Base-by-base conservation (phyloP, 2,113 vertebrate species). In the Nibea albiflora region DNA sequence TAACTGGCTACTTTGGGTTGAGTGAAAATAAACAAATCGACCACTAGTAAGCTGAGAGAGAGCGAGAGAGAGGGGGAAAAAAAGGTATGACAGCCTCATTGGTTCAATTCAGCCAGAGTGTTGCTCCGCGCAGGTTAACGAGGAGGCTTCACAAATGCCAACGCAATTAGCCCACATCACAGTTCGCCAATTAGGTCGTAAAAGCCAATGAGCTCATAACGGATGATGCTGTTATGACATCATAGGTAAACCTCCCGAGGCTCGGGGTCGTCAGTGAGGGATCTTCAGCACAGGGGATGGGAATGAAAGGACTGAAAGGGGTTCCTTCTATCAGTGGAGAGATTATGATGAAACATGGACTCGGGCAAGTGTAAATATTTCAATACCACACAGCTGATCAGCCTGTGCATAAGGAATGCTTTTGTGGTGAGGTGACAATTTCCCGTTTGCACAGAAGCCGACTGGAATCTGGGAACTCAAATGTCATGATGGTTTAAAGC, bases 191-290 rank as follows among this genome's bases (percentile, higher is more conserved):
- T 73, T 11, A 26, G 70, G 76, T 83, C 64, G 28, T 75, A 22
- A 73, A 57, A 54, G 22, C 56, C 81, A 61, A 70, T 80, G 81
- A 82, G 75, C 78, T 80, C 81, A 83, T 54, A 17, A 76, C 3
- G 20, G 67, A 83, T 85, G 81, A 83, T 61, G 66, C 57, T 57
- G 0, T 56, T 28, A 62, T 84, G 85, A 85, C 86, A 80, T 84
- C 75, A 84, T 26, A 44, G 72, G 76, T 56, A 1, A 50, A 58
- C 31, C 73, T 4, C 61, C 49, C 1, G 17, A 26, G 52, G 69
- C 47, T 4, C n/a, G 0, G 5, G 4, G 20, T 22, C 35, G 67
- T 64, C 84, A 26, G 46, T 42, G 42, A 8, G 47, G 46, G 72
- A 61, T 49, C 52, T 24, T 39, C 54, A 4, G 53, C 44, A 47